Evolutionary conservation across 2,797 vertebrate species (phyloP), one percentile per base, ranked within the genome.

Genomic region (Macropus fuliginosus): DNA sequence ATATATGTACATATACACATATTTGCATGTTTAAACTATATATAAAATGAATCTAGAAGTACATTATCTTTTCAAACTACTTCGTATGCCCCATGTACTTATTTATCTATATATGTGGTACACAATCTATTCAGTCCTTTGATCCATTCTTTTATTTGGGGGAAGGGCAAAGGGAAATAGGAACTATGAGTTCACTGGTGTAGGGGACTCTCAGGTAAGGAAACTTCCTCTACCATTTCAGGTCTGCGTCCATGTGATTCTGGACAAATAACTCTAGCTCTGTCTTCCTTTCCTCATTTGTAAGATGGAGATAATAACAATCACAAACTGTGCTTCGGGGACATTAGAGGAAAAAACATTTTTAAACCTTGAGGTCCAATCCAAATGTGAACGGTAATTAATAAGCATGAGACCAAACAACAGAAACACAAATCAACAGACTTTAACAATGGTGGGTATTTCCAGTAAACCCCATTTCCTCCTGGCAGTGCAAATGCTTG

Each of bases 401-500:
- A 91, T 91, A 91, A 91, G 12, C 52, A 91, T 54, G 50, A 91
- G 8, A 91, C 4, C 11, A 55, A 40, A 55, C 90, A 91, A 29
- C 52, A 54, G 50, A 34, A 91, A 55, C 6, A 54, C 50, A 91
- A 52, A 52, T 18, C 90, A 52, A 91, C 54, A 54, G 52, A 54
- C 28, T 54, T 91, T 34, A 91, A 81, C 74, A 81, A 81, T 81
- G 74, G 18, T 46, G 40, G 74, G 18, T 46, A 46, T 46, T 81
- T 81, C 50, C 50, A 54, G 50, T 34, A 91, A 91, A 91, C 50
- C 29, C 90, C 90, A 91, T 31, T 91, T 91, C 90, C 50, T 91
- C 29, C 54, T 55, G 54, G 54, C 50, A 91, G 50, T 91, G 31
- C 52, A 91, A 54, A 91, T 94, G 91, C 28, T 56, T 97, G 94